Evolutionary conservation across 2,113 vertebrate species (phyloP), one percentile per base, ranked within the genome.

Genomic region (Nesoenas mayeri): DNA sequence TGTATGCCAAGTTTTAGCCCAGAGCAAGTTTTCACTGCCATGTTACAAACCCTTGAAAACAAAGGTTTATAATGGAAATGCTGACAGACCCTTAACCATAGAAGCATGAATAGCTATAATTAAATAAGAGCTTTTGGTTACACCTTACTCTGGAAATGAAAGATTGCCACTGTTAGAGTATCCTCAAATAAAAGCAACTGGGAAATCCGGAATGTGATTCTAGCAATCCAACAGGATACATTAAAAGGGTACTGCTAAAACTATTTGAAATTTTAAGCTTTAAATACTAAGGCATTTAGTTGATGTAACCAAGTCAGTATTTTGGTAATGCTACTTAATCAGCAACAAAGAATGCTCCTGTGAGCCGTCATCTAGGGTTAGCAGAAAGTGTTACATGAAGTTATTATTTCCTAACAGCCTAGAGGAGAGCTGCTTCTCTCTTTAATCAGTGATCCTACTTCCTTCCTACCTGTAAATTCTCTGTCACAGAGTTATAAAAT

Each of bases 101-200:
- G 90, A 83, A 97, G 95, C 95, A 95, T 88, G 89, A 97, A 97
- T 93, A 96, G 92, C 95, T 97, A 93, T 97, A 98, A 98, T 98
- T 98, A 97, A 97, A 96, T 95, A 94, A 92, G 77, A 97, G 96
- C 97, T 98, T 97, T 98, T 97, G 97, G 97, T 97, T 97, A 96
- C 92, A 96, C 89, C 95, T 97, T 93, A 88, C 54, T 97, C 82
- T 87, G 91, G 83, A 97, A 97, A 97, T 86, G 88, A 96, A 97
- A 97, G 96, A 95, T 56, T 96, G 89, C 64, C 92, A 92, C 94
- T 97, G 96, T 97, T 96, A 97, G 57, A 90, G 89, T 94, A 95
- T 89, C 69, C 87, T 98, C 93, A 96, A 96, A 95, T 94, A 96
- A 97, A 92, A 97, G 74, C 75, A 95, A 93, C 61, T 86, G 60